Evolutionary conservation across 2,797 vertebrate genomes (phyloP), one percentile per base, ranked within the genome.

Genomic region (Anabas testudineus): DNA sequence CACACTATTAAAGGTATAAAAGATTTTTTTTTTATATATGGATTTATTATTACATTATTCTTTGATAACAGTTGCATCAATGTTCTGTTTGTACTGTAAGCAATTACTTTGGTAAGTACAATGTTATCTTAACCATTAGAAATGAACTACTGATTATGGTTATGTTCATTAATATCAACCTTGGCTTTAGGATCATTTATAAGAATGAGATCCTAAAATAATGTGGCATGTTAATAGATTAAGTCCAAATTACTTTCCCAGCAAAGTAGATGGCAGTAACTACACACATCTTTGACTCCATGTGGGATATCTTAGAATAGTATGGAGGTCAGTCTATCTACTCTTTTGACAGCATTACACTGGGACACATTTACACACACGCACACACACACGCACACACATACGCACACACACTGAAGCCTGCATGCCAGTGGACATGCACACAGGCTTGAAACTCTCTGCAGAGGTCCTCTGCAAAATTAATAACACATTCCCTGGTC

Each of bases 401-500:
- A n/a, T n/a, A n/a, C 22, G 28, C 18, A 18, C 10, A 13, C 42
- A 62, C 19, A 5, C 34, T 16, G 10, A 47, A 16, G 51, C 60
- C 51, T 15, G 47, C 56, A 57, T 32, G 67, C 19, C 1, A 42
- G 7, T 28, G 10, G 4, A 65, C 42, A 26, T 41, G 19, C 22
- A 62, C 5, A 37, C 61, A 51, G 61, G 45, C 49, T 56, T 24
- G 32, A 56, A 63, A 36, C 45, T 66, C 66, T 65, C 51, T 71
- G 26, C 49, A 67, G 76, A 76, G 63, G 21, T 30, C 34, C 32
- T 56, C 54, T 73, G 55, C 67, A 74, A 80, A 87, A 90, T 74
- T 19, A 83, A 84, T 80, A 80, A 74, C 32, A 83, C 48, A 46
- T 51, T 69, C 45, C 45, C 66, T 36, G 30, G 52, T 81, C 56